Percentiles rank a stretch among this genome's conserved stretches.
phyloP scores from a whole-genome alignment of 1,140 invertebrate genomes.

The Drosophila seguyi region DNA sequence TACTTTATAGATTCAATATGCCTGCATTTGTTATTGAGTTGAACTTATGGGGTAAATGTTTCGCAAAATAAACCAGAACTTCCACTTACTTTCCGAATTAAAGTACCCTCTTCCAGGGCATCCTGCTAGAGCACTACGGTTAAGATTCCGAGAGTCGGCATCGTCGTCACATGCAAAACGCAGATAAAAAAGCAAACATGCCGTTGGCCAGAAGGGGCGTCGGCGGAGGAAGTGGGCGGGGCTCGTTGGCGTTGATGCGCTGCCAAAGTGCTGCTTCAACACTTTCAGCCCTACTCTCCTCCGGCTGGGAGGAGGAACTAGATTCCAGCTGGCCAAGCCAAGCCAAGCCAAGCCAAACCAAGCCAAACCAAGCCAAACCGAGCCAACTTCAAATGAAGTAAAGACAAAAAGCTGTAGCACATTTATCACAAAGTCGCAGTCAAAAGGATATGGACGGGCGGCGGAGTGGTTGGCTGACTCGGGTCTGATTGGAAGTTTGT shows the following conservation, averaged over 20 bases:
- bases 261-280: constrained; percentile 83
- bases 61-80: not conserved
- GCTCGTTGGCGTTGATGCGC: constrained; percentile 75
- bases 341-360: constrained; percentile 28
- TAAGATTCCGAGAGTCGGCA: constrained; percentile 30
- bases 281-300: constrained; percentile 55
- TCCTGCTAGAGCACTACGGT: constrained; percentile 22
- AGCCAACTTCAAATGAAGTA: constrained; percentile 76
- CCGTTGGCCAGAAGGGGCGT: constrained; percentile 52
- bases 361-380: constrained; percentile 41
- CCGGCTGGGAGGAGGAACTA: constrained; percentile 12
- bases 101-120: constrained; percentile 10
- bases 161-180: constrained; percentile 70
- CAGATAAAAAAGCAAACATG: constrained; percentile 79
- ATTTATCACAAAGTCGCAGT: constrained; percentile 81
- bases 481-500: constrained; percentile 80
- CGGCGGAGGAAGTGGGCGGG: constrained; percentile 15
- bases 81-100: not conserved
- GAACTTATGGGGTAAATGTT: no score
- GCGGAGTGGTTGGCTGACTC: constrained; percentile 47
- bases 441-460: constrained; percentile 25
- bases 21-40: not conserved
- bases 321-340: constrained; percentile 28
- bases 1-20: no score
- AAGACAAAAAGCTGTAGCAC: constrained; percentile 83